phyloP scores from a whole-genome alignment of 2,797 vertebrate species.

The Lutjanus argentimaculatus region DNA sequence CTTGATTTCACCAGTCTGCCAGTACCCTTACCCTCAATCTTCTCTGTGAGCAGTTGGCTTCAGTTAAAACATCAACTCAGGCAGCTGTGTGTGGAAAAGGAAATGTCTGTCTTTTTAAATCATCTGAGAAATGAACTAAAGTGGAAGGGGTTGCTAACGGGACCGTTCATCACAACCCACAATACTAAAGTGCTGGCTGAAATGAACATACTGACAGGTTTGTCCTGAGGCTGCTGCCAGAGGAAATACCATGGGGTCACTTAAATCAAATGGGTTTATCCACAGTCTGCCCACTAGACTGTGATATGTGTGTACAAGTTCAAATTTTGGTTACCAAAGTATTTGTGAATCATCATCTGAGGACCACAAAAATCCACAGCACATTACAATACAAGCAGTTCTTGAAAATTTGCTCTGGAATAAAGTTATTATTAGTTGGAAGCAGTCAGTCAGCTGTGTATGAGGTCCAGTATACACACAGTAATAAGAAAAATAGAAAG shows the following conservation, averaged over 20 bases:
- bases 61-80: background rate
- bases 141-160: background rate
- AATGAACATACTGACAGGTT: background rate
- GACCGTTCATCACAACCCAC: background rate
- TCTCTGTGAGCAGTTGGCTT: slow-evolving; percentile 11
- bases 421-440: background rate
- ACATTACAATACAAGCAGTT: too few species aligned
- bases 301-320: background rate
- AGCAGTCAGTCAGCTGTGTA: background rate
- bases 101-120: slow-evolving; percentile 13
- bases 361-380: background rate
- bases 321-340: background rate
- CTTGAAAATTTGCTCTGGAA: background rate
- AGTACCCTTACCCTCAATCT: background rate
- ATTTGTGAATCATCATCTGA: background rate
- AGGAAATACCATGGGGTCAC: background rate
- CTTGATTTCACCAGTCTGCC: background rate
- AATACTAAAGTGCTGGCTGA: background rate
- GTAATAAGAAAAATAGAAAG: background rate
- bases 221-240: background rate
- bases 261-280: background rate
- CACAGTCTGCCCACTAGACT: background rate
- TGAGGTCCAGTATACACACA: background rate
- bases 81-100: background rate
- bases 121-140: background rate